These are phyloP conservation scores for Antidorcas marsupialis DNA, from an alignment of 2,113 vertebrate species.

Conservation along the genomic window DNA sequence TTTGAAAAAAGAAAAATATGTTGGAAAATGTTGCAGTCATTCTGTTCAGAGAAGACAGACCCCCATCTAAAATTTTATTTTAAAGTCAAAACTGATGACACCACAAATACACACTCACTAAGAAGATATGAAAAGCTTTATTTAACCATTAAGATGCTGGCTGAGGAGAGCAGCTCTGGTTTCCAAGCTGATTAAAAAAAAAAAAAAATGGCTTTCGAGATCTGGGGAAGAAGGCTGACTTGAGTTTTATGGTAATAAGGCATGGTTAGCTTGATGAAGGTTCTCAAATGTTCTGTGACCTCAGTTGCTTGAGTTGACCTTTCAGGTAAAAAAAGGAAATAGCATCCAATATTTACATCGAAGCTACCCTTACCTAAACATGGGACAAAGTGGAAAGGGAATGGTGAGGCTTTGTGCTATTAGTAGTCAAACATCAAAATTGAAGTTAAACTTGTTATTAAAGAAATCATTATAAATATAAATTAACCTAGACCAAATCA, in stretches of 20 bases:
- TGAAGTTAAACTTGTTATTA: neutral
- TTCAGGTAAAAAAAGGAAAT: neutral
- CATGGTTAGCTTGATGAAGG: neutral
- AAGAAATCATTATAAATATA: neutral
- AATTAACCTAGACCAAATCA: neutral
- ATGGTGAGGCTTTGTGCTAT: neutral
- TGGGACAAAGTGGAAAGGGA: accelerated
- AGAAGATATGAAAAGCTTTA: neutral
- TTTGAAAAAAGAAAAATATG: neutral
- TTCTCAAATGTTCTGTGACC: neutral
- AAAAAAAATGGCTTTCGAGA: neutral
- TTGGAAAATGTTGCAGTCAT: neutral
- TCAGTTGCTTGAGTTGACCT: neutral
- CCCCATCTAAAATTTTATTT: neutral
- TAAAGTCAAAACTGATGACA: neutral
- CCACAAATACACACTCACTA: neutral
- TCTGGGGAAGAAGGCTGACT: neutral
- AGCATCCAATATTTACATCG: neutral
- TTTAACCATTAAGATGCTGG: neutral
- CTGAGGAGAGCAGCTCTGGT: neutral
- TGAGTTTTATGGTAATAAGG: neutral
- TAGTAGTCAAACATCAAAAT: neutral
- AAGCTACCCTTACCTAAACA: neutral
- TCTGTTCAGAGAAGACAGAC: neutral
- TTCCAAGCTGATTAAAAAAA: neutral